Conservation (phyloP, 2,113 vertebrate species). For the Gambusia holbrooki region DNA sequence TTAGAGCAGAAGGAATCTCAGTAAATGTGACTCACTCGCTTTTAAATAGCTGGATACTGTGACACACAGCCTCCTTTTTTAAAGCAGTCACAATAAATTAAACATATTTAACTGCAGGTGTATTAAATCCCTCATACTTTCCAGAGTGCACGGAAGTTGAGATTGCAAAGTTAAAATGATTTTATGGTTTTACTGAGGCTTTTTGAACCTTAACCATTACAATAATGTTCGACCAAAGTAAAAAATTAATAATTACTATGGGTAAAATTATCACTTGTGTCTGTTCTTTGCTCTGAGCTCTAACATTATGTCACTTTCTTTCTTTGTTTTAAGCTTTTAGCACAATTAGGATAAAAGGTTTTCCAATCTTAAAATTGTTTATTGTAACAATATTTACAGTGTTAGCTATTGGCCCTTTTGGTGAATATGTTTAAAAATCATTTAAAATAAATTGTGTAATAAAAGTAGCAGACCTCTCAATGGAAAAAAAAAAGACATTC, state of each 20-base stretch:
- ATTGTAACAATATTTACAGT: constrained; percentile 3
- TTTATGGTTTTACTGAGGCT: neutral
- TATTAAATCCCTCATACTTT: constrained; percentile 16
- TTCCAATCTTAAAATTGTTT: constrained; percentile 8
- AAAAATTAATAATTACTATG: constrained; percentile 26
- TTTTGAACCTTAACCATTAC: neutral
- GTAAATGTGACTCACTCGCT: constrained; percentile 10
- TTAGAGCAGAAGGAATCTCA: constrained; percentile 18
- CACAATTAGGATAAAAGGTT: neutral
- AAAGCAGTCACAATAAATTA: constrained; percentile 14
- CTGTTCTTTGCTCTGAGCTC: neutral
- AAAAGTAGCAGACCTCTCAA: too few relatives aligned
- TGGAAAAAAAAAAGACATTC: too few relatives aligned
- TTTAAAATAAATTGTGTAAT: neutral
- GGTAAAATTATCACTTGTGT: neutral
- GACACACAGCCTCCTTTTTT: constrained; percentile 6
- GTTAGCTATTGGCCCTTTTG: neutral
- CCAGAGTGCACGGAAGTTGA: constrained; percentile 7
- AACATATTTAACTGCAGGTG: constrained; percentile 5
- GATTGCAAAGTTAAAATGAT: neutral
- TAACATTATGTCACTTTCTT: constrained; percentile 2
- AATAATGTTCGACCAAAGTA: constrained; percentile 21
- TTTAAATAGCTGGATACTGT: constrained; percentile 6
- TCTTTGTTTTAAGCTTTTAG: neutral
- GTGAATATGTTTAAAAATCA: neutral